Conservation (phyloP, 2,888 invertebrate species). For the Apotomis betuletana region DNA sequence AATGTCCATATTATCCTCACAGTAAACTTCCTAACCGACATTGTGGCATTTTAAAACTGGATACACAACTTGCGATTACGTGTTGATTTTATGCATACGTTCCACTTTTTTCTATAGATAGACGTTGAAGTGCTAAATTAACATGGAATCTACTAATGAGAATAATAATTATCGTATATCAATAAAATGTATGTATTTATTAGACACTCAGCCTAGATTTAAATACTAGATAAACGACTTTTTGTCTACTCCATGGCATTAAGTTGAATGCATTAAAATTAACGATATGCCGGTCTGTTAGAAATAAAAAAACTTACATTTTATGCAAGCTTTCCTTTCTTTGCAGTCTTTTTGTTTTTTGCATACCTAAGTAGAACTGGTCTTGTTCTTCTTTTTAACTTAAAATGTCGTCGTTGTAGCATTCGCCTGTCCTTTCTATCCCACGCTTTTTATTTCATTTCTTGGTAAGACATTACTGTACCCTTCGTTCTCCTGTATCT, state of each 20-base stretch:
- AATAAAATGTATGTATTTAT: constrained; percentile 6
- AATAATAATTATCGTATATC: background rate
- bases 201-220: background rate
- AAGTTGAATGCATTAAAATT: background rate
- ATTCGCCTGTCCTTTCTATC: no score
- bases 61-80: background rate
- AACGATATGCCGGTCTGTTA: background rate
- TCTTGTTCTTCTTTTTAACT: no score
- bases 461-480: no score
- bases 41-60: background rate
- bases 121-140: constrained; percentile 3
- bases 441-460: no score
- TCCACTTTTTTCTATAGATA: background rate
- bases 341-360: background rate
- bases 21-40: background rate
- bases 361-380: no score
- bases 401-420: no score
- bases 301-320: background rate
- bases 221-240: background rate
- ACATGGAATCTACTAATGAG: constrained; percentile 4
- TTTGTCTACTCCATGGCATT: background rate
- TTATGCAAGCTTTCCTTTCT: background rate
- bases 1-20: background rate
- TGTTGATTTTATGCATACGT: no score
- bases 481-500: no score